Base-by-base conservation (phyloP, 1,140 invertebrate species). In the Polyergus mexicanus region DNA sequence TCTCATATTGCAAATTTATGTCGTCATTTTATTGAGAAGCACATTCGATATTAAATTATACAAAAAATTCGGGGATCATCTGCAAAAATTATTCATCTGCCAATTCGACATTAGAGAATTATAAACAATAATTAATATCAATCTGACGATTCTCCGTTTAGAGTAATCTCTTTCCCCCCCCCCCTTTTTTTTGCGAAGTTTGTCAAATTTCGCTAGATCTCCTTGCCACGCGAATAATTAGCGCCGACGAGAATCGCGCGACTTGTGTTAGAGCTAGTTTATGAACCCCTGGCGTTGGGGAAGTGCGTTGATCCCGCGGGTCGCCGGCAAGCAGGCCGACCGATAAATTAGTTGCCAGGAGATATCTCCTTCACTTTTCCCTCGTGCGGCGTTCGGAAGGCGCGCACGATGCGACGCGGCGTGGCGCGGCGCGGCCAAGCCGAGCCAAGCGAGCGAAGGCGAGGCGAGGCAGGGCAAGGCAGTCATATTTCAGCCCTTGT, bases 401-500 rank as follows among this genome's bases (percentile, higher is more conserved):
- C 88, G 69, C 66, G 69, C 54, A 78, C 88, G 75, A 75, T 72
- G 87, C 47, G 72, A 22, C 63, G 62, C 77, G 65, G 85, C 41
- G 77, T n/a, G 25, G 25, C 25, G 25, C 28, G 84, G 35, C 76
- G 58, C 28, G 84, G 35, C 76, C 51, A 81, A 75, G 88, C 63
- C 71, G 58, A 58, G 76, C 86, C 71, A 71, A 86, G 78, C 66
- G 41, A 75, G 19, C 51, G 32, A 38, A 44, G 28, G 51, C 51
- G 47, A 85, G 91, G 87, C 91, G 86, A 89, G 88, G 91, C 89
- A 88, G 89, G 90, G 89, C 86, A 74, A 90, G 88, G 92, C 93
- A 93, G 93, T 94, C 93, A 94, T 94, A 94, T 94, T 94, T 94
- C 92, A 94, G 93, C 93, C 93, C 93, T 94, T 94, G 93, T 94